phyloP scores from a whole-genome alignment of 2,113 vertebrate genomes.

The Ammospiza caudacuta region DNA sequence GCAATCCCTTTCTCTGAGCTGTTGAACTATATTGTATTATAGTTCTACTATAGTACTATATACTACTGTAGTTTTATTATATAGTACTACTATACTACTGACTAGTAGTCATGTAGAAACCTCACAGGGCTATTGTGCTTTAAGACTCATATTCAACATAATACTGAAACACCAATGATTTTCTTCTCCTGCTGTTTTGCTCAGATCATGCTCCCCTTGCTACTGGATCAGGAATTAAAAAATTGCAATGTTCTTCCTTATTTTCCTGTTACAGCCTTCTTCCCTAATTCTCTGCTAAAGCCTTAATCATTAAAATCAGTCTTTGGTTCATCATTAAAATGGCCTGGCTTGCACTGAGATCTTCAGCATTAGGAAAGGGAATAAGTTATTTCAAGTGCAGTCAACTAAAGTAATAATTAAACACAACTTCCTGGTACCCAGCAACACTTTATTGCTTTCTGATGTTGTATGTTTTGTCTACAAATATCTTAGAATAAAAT shows the following conservation, averaged over 20 bases:
- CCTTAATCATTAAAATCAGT: not conserved
- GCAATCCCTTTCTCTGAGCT: not conserved
- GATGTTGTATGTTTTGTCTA: not conserved
- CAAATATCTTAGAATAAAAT: not conserved
- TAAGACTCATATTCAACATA: not conserved
- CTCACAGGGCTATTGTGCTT: not conserved
- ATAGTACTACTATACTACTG: not conserved
- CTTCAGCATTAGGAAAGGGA: not conserved
- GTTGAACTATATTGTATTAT: not conserved
- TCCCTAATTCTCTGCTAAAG: not conserved
- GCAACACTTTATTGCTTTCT: not conserved
- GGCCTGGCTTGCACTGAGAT: not conserved
- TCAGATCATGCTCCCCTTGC: not conserved
- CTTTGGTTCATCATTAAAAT: not conserved
- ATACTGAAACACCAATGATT: not conserved
- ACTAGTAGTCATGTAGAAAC: not conserved
- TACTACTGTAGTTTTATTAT: no score
- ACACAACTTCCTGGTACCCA: not conserved
- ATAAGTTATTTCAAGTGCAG: not conserved
- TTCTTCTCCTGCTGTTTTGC: not conserved
- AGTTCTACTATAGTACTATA: no score
- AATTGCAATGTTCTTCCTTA: not conserved
- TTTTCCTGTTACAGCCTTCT: not conserved
- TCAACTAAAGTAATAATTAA: not conserved
- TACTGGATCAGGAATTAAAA: not conserved